Base-by-base conservation (phyloP, 2,797 vertebrate genomes). In the Liasis olivaceus region DNA sequence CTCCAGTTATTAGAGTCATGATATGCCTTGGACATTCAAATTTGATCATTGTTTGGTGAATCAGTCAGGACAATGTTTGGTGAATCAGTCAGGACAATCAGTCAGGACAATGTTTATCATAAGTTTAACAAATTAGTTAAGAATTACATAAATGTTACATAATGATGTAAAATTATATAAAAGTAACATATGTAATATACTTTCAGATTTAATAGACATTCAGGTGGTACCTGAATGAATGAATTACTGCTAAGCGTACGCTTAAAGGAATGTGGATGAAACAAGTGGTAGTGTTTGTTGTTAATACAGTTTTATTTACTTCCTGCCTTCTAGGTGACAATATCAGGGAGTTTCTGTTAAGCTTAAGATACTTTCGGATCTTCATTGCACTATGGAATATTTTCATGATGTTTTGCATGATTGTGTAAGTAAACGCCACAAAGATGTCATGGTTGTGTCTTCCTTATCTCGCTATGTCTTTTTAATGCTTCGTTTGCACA, bases 341-440 rank as follows among this genome's bases (percentile, higher is more conserved):
- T 93, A 98, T 99, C 97, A 98, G 99, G 95, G 99, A 99, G 95
- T 99, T 99, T 95, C 96, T 99, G 81, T 98, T 99, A 97, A 99
- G 99, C 95, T 98, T 99, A 93, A 97, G 99, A 12, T 99, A 99
- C 96, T 99, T 99, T 51, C 98, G 99, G 66, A 98, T 99, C 97
- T 99, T 99, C 98, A 99, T 99, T 36, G 99, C 99, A 13, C 94
- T 99, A 93, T 99, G 99, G 99, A 99, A 99, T 64, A 94, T 99
- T 95, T 99, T 99, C 98, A 99, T 99, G 95, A 99, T 99, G 99
- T 98, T 99, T 97, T 99, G 99, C 97, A 99, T 99, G 99, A 98
- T 99, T 2, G 64, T 99, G 99, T 99, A 95, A 99, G 99, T 99
- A 95, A 28, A 0, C 0, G 24, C 0, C 47, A 47, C 69, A 42